phyloP scores from a whole-genome alignment of 2,888 invertebrate genomes.

The Embidobia sp. region DNA sequence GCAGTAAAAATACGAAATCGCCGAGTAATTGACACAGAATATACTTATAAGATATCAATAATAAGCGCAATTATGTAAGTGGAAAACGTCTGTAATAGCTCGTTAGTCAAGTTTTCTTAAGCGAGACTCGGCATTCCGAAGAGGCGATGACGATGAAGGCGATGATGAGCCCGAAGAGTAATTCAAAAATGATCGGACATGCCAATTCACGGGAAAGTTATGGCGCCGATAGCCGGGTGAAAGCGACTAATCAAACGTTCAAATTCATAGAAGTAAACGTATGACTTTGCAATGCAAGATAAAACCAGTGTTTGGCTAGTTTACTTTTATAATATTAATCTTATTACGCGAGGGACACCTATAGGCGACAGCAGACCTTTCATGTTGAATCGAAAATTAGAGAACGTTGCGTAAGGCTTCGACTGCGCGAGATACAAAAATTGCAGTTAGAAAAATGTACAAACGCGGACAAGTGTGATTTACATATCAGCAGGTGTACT shows the following conservation, averaged over 20 bases:
- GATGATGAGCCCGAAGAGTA: neutral
- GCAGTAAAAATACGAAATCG: too few relatives aligned
- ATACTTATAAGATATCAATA: too few relatives aligned
- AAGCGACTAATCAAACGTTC: constrained; percentile 62
- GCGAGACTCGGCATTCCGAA: neutral
- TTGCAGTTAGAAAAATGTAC: constrained; percentile 36
- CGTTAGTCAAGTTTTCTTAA: constrained; percentile 10
- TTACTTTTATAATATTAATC: constrained; percentile 59
- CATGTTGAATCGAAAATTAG: constrained; percentile 58
- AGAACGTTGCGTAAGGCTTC: constrained; percentile 41
- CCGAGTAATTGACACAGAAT: too few relatives aligned
- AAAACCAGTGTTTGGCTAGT: constrained; percentile 45
- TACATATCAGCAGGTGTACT: constrained; percentile 56
- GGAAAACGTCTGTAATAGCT: neutral
- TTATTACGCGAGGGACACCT: constrained; percentile 54
- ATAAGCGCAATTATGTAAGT: too few relatives aligned
- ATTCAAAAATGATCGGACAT: constrained; percentile 21
- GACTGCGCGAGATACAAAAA: constrained; percentile 14
- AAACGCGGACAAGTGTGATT: constrained; percentile 47
- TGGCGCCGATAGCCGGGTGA: constrained; percentile 44
- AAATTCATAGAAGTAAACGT: constrained; percentile 40
- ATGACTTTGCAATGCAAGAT: constrained; percentile 13
- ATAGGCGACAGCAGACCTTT: constrained; percentile 59
- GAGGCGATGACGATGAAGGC: neutral
- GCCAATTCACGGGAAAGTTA: constrained; percentile 47